Evolutionary conservation across 2,113 vertebrate species (phyloP).

Genomic region (Vulpes lagopus): DNA sequence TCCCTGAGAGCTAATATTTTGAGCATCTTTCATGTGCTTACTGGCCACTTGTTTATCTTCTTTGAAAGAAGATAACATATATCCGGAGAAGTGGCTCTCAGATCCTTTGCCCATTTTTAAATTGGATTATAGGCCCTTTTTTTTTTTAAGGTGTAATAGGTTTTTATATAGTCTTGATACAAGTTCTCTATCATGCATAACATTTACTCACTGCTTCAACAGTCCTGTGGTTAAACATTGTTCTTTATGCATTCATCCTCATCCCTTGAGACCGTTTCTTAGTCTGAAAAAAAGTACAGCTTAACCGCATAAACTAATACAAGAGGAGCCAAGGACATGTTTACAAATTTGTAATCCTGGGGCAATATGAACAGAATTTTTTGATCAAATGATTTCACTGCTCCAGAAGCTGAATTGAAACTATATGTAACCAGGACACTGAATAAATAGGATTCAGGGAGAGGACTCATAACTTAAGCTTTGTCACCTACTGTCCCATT

Average conservation of each 20-base stretch:
- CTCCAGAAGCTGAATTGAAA: background rate
- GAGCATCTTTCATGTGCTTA: background rate
- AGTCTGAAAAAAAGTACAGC: background rate
- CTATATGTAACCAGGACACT: background rate
- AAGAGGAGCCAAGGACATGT: background rate
- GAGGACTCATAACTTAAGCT: background rate
- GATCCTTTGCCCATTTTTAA: constrained; percentile 24
- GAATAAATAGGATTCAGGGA: background rate
- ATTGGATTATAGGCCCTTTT: background rate
- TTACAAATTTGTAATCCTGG: constrained; percentile 10
- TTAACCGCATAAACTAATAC: background rate
- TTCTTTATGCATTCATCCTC: background rate
- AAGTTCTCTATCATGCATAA: background rate
- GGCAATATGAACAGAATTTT: background rate
- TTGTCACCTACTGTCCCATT: background rate
- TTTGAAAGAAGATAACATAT: background rate
- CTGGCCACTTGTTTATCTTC: background rate
- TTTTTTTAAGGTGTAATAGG: background rate
- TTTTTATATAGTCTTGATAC: background rate
- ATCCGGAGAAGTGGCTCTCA: background rate
- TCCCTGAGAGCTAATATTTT: background rate
- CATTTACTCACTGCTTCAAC: background rate
- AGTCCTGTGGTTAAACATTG: background rate
- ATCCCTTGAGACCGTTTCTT: background rate
- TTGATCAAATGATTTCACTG: background rate